These are phyloP conservation scores for Mormoops blainvillei DNA, from an alignment of 2,113 vertebrate genomes.

Conservation along the genomic window DNA sequence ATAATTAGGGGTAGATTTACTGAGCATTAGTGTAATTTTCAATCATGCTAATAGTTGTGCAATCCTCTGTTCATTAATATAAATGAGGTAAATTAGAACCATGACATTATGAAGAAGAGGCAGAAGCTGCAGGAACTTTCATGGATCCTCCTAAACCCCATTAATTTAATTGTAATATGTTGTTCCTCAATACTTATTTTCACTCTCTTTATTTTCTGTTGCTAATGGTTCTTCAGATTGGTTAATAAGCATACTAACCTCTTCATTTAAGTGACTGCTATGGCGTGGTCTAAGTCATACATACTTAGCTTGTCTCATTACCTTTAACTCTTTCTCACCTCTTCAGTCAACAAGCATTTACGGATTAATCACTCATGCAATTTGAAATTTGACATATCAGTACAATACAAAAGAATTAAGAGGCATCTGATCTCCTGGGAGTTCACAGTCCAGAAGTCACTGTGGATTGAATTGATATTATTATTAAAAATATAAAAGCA, in stretches of 20 bases:
- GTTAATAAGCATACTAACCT: constrained; percentile 60
- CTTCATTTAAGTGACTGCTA: constrained; percentile 58
- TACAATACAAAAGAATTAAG: not conserved
- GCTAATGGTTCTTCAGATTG: constrained; percentile 58
- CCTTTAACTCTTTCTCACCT: constrained; percentile 29
- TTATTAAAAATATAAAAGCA: not conserved
- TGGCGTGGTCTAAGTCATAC: constrained; percentile 47
- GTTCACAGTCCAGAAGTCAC: not conserved
- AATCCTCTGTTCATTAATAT: constrained; percentile 80
- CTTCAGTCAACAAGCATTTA: constrained; percentile 27
- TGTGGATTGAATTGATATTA: not conserved
- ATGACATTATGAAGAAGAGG: constrained; percentile 75
- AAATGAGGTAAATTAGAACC: constrained; percentile 81
- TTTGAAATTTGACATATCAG: not conserved
- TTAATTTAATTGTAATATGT: constrained; percentile 65
- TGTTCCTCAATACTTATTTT: constrained; percentile 62
- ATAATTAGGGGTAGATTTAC: constrained; percentile 82
- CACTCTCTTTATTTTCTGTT: constrained; percentile 51
- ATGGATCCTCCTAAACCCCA: constrained; percentile 55
- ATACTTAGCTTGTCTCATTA: constrained; percentile 3
- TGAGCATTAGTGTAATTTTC: constrained; percentile 79
- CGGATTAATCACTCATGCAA: not conserved
- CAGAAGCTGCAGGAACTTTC: constrained; percentile 71
- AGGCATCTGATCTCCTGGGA: not conserved
- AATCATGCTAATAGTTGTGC: constrained; percentile 79